A percentile compares a stretch with the other conserved stretches of the same genome.
Conservation (phyloP, 2,888 invertebrate genomes). For the Mimachlamys varia region DNA sequence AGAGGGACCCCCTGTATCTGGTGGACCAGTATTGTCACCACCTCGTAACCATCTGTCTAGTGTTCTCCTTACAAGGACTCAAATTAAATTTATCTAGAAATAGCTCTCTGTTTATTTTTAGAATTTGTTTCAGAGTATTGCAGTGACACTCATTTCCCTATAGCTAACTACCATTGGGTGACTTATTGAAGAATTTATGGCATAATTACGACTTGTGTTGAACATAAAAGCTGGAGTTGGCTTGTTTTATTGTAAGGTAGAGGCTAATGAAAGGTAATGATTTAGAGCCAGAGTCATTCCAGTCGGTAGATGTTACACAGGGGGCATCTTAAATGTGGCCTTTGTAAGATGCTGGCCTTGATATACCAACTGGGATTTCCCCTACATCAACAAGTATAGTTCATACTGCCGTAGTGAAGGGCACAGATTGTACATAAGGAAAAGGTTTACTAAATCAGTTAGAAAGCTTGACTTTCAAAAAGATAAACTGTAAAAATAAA, state of each 20-base stretch:
- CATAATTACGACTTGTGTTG: neutral
- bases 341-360: neutral
- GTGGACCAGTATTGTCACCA: no score
- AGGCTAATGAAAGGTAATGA: neutral
- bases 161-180: neutral
- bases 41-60: no score
- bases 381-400: neutral
- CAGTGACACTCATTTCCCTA: constrained; percentile 2
- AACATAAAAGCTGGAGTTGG: neutral
- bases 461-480: no score
- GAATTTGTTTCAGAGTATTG: neutral
- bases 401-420: neutral
- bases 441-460: no score
- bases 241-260: neutral
- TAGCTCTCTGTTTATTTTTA: neutral
- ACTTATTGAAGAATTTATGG: neutral
- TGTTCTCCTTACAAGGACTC: neutral
- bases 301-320: neutral
- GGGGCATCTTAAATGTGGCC: neutral
- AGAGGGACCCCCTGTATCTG: no score
- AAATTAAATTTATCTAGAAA: neutral
- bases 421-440: neutral
- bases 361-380: neutral
- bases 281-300: neutral
- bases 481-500: no score